A percentile compares a stretch with the other conserved stretches of the same genome.
These are phyloP conservation scores for Cotesia chilonis DNA, from an alignment of 1,140 invertebrate genomes.

Conservation along the genomic window DNA sequence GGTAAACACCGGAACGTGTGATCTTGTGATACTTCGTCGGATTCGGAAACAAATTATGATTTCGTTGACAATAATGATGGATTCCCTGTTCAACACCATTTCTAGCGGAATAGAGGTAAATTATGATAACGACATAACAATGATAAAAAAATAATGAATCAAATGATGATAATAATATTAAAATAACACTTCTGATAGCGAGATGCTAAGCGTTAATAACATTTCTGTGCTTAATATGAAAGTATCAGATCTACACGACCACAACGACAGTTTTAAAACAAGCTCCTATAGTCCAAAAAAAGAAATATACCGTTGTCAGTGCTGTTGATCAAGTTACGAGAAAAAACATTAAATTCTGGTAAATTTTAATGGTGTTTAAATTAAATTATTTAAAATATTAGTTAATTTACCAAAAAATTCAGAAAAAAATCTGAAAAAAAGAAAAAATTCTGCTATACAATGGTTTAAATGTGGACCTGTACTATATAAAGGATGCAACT, in stretches of 20 bases:
- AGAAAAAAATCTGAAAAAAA: not conserved
- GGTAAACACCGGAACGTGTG: not conserved
- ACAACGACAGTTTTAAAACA: constrained; percentile 5
- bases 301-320: not conserved
- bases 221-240: not conserved
- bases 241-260: not conserved
- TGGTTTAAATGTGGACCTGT: not conserved
- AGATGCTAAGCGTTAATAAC: not conserved
- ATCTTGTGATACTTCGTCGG: not conserved
- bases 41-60: not conserved
- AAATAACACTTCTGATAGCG: not conserved
- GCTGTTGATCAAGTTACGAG: not conserved
- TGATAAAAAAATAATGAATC: not conserved
- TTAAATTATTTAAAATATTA: not conserved
- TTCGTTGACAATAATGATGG: not conserved
- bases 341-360: constrained; percentile 1
- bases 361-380: constrained; percentile 5
- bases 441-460: not conserved
- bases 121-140: constrained; percentile 1
- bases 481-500: not conserved
- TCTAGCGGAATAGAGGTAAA: not conserved
- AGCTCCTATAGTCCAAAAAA: not conserved
- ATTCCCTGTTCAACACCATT: not conserved
- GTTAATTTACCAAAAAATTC: not conserved
- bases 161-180: constrained; percentile 1